These are phyloP conservation scores for Pelobates fuscus DNA, from an alignment of 2,113 vertebrate genomes.

Conservation along the genomic window DNA sequence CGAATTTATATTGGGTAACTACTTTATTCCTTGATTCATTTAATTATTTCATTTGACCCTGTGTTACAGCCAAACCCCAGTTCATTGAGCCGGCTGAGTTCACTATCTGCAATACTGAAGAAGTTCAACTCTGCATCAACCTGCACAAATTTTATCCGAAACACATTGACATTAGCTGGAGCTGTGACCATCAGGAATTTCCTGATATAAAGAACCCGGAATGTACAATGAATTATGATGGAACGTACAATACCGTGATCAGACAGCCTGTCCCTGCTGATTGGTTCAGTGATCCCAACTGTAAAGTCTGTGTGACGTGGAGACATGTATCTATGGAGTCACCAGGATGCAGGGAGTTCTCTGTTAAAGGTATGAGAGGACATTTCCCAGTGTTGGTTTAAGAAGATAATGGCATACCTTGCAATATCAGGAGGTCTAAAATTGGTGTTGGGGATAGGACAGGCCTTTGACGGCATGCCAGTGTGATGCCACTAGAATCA, in stretches of 20 bases:
- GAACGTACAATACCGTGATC: neutral
- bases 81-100: constrained; percentile 3
- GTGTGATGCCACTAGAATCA: too few relatives aligned
- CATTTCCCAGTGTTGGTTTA: too few relatives aligned
- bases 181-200: neutral
- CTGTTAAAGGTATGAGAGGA: neutral
- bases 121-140: neutral
- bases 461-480: too few relatives aligned
- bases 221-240: neutral
- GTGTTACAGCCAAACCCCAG: constrained; percentile 32
- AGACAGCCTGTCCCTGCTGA: neutral
- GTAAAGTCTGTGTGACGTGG: constrained; percentile 1
- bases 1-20: neutral
- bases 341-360: neutral
- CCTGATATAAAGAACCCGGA: too few relatives aligned
- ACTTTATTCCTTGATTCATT: neutral
- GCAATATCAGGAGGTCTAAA: too few relatives aligned
- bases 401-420: too few relatives aligned
- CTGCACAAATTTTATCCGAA: neutral
- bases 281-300: neutral
- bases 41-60: neutral
- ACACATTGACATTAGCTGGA: neutral
- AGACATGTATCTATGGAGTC: neutral
- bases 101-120: neutral
- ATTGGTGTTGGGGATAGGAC: too few relatives aligned